A percentile compares a stretch with the other conserved stretches of the same genome.
phyloP scores from a whole-genome alignment of 2,113 vertebrate genomes.

The Condylura cristata region DNA sequence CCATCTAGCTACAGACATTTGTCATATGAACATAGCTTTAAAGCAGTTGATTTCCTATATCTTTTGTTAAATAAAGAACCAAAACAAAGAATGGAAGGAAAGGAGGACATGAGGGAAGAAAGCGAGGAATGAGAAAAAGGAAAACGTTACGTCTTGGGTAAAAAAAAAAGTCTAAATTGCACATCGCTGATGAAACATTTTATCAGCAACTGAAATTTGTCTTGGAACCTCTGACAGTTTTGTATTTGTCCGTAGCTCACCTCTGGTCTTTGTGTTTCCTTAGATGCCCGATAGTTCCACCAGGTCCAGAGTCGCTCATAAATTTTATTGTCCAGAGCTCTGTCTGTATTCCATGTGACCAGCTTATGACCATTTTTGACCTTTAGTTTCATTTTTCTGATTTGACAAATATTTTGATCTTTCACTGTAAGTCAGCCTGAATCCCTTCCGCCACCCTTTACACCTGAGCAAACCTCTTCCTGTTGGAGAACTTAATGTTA shows the following conservation, averaged over 20 bases:
- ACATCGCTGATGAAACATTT: neutral
- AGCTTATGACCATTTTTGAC: neutral
- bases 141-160: conserved; percentile 75
- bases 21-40: conserved; percentile 71
- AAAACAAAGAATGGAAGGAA: neutral
- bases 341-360: neutral
- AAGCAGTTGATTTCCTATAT: conserved; percentile 55
- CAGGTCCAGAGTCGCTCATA: neutral
- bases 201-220: neutral
- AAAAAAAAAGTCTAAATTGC: conserved; percentile 79
- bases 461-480: neutral
- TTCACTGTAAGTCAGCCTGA: neutral
- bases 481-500: neutral
- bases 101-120: neutral
- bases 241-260: neutral
- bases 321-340: neutral
- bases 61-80: conserved; percentile 39
- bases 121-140: conserved; percentile 56
- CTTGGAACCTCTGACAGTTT: neutral
- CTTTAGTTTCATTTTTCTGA: neutral
- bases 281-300: neutral
- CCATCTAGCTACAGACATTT: conserved; percentile 78
- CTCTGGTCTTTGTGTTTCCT: neutral
- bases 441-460: neutral
- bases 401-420: neutral